Evolutionary conservation across 1,140 invertebrate genomes (phyloP).

Genomic region (Holotrichia oblita): DNA sequence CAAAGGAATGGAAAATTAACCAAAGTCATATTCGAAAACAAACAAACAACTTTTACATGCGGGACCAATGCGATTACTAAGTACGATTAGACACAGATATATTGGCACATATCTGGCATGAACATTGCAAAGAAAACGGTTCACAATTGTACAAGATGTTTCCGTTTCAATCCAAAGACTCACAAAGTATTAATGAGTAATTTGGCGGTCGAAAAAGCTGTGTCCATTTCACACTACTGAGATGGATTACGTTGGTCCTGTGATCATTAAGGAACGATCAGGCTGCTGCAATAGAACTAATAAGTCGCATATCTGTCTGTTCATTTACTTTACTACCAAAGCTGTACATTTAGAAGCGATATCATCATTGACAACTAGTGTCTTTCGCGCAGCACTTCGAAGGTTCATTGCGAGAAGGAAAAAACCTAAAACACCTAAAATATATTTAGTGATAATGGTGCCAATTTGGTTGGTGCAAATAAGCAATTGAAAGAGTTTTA

Average conservation of each 20-base stretch:
- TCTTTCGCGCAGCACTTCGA: slow-evolving; percentile 51
- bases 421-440: slow-evolving; percentile 21
- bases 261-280: background rate
- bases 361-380: slow-evolving; percentile 40
- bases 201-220: slow-evolving; percentile 51
- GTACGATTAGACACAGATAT: slow-evolving; percentile 46
- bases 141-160: slow-evolving; percentile 54
- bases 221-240: slow-evolving; percentile 48
- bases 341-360: slow-evolving; percentile 53
- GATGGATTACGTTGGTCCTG: slow-evolving; percentile 51
- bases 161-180: slow-evolving; percentile 48
- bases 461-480: slow-evolving; percentile 33
- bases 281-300: background rate
- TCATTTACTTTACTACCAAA: slow-evolving; percentile 48
- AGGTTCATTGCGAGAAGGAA: slow-evolving; percentile 56
- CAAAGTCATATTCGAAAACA: slow-evolving; percentile 19
- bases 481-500: background rate
- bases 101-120: slow-evolving; percentile 55
- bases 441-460: slow-evolving; percentile 40
- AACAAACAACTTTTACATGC: slow-evolving; percentile 52
- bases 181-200: slow-evolving; percentile 55
- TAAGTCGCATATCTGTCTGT: slow-evolving; percentile 52
- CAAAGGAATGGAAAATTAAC: background rate
- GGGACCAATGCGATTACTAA: slow-evolving; percentile 55
- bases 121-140: slow-evolving; percentile 48